phyloP scores from a whole-genome alignment of 2,797 vertebrate genomes.

The Muscicapa comitata region DNA sequence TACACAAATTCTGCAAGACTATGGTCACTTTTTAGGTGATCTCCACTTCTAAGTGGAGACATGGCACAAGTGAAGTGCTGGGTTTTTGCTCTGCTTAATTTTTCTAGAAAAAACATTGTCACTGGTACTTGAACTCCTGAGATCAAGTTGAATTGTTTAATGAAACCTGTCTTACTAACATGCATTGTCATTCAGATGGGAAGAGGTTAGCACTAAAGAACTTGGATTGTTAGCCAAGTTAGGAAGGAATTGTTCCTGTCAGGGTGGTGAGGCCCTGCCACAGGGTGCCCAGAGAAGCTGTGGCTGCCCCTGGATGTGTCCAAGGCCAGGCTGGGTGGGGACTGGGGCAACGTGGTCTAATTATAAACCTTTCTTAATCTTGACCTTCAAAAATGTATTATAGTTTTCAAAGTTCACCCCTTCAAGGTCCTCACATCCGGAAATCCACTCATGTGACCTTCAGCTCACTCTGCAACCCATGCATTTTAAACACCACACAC shows the following conservation, averaged over 20 bases:
- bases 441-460: neutral
- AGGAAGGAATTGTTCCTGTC: neutral
- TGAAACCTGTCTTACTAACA: neutral
- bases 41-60: neutral
- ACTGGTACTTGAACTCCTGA: neutral
- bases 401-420: neutral
- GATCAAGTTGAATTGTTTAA: neutral
- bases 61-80: accelerated
- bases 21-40: accelerated
- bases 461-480: neutral
- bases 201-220: neutral
- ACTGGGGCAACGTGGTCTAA: neutral
- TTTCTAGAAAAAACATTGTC: neutral
- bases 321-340: neutral
- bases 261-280: neutral
- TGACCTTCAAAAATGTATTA: neutral
- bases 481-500: neutral
- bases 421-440: neutral
- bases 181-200: neutral
- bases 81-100: neutral
- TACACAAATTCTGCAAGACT: too few relatives aligned
- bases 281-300: neutral
- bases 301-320: neutral
- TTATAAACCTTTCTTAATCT: neutral
- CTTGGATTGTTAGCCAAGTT: neutral